phyloP scores from a whole-genome alignment of 2,113 vertebrate species.

The Xenopus tropicalis region DNA sequence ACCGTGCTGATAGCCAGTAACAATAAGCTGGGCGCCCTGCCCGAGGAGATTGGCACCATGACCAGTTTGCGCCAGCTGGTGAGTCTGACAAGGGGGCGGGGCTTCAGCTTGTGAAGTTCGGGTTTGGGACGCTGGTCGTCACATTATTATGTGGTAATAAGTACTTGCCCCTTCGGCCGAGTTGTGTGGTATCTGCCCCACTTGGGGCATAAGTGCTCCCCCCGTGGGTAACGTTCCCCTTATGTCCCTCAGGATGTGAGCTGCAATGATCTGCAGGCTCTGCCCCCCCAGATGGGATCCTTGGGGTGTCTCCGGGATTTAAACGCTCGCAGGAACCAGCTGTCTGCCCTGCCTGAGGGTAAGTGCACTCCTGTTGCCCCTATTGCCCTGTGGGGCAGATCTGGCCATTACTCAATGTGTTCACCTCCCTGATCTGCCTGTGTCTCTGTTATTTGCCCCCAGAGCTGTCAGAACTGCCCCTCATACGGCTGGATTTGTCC shows the following conservation, averaged over 20 bases:
- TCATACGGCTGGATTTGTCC: constrained; percentile 84
- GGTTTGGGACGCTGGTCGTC: too few species aligned
- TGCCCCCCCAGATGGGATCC: constrained; percentile 75
- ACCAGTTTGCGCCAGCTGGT: constrained; percentile 84
- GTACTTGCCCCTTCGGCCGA: too few species aligned
- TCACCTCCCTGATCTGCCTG: too few species aligned
- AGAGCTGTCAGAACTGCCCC: constrained; percentile 84
- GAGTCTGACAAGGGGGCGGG: constrained; percentile 23
- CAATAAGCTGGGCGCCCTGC: constrained; percentile 80
- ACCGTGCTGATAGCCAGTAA: constrained; percentile 86
- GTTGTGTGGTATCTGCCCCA: too few species aligned
- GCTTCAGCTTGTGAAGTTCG: not conserved
- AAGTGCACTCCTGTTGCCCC: constrained; percentile 5
- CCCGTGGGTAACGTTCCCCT: too few species aligned
- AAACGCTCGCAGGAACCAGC: constrained; percentile 80
- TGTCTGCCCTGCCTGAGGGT: constrained; percentile 79
- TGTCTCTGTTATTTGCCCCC: too few species aligned
- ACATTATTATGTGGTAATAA: too few species aligned
- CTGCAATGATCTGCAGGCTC: constrained; percentile 81
- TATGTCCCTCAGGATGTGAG: constrained; percentile 79
- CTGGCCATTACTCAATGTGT: not conserved
- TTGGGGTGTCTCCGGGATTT: constrained; percentile 80
- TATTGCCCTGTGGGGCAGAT: too few species aligned
- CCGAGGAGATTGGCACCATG: constrained; percentile 70
- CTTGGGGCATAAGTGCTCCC: too few species aligned